Evolutionary conservation across 2,888 invertebrate genomes (phyloP).

Genomic region (Cephonodes hylas): DNA sequence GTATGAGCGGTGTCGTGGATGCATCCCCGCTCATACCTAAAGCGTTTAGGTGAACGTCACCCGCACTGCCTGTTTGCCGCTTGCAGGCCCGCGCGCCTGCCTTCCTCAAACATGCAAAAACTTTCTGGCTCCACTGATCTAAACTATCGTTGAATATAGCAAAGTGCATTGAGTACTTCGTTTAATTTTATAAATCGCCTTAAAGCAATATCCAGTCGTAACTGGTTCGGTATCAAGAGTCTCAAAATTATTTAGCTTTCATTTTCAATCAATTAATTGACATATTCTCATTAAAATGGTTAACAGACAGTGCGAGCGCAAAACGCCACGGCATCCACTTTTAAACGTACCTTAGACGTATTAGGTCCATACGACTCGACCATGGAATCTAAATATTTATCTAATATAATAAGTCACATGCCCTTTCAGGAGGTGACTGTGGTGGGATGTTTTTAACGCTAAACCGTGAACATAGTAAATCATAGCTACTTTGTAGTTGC

Average conservation of each 20-base stretch:
- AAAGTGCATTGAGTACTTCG: not conserved
- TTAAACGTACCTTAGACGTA: conserved; percentile 65
- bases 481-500: conserved; percentile 40
- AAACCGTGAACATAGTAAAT: conserved; percentile 50
- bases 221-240: too few relatives aligned
- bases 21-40: conserved; percentile 80
- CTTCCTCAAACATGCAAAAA: not conserved
- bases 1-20: conserved; percentile 80
- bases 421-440: conserved; percentile 44
- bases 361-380: conserved; percentile 53
- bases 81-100: conserved; percentile 7
- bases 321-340: conserved; percentile 78
- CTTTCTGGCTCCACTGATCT: not conserved
- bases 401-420: conserved; percentile 49
- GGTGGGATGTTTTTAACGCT: conserved; percentile 64
- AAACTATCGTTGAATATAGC: too few relatives aligned
- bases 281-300: conserved; percentile 49
- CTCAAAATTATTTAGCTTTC: not conserved
- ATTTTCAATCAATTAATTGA: conserved; percentile 52
- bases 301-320: conserved; percentile 64
- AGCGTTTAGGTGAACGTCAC: conserved; percentile 75
- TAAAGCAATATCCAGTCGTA: too few relatives aligned
- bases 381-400: conserved; percentile 58
- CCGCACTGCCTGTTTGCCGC: conserved; percentile 64
- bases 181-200: too few relatives aligned